Evolutionary conservation across 2,113 vertebrate species (phyloP), one percentile per base, ranked within the genome.

Genomic region (Hydrolagus affinis): DNA sequence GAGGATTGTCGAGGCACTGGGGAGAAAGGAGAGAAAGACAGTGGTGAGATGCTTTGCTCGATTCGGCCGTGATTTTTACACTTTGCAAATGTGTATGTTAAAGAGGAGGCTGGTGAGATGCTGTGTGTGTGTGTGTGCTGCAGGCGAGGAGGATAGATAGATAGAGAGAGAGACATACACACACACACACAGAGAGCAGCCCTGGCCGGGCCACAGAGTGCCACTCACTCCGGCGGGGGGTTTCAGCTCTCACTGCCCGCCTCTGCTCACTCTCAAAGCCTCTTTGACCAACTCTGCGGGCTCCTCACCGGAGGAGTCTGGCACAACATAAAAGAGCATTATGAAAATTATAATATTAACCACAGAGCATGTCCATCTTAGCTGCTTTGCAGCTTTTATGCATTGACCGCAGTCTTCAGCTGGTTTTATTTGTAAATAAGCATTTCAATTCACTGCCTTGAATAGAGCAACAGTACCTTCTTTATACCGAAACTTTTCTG

Each of bases 301-400:
- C 93, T 93, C 86, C 93, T 90, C 92, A 91, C 93, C 90, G 90
- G 93, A 93, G 91, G 92, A 93, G 94, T 91, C 89, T 91, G 90
- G 89, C 89, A 91, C 90, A 85, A 89, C 93, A 94, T 94, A 95
- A 95, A 94, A 93, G 94, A 90, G 92, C 90, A 92, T 95, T 94
- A 95, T 94, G 93, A 94, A 93, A 95, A 95, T 95, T 90, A 94
- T 94, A 93, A 94, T 94, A 92, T 93, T 91, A 90, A 88, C 90
- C 90, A 85, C 89, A 91, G 91, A 94, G 92, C 93, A 92, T 91
- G 93, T 93, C 93, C 90, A 85, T 86, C 64, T 86, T 90, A 92
- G 91, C 94, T 91, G 90, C 89, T 86, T 91, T 87, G 89, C 88
- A 90, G 92, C 91, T 91, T 91, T 92, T 89, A 93, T 90, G 90